These are phyloP conservation scores for Brotogeris chrysoptera DNA, from an alignment of 2,797 vertebrate species.

Conservation along the genomic window DNA sequence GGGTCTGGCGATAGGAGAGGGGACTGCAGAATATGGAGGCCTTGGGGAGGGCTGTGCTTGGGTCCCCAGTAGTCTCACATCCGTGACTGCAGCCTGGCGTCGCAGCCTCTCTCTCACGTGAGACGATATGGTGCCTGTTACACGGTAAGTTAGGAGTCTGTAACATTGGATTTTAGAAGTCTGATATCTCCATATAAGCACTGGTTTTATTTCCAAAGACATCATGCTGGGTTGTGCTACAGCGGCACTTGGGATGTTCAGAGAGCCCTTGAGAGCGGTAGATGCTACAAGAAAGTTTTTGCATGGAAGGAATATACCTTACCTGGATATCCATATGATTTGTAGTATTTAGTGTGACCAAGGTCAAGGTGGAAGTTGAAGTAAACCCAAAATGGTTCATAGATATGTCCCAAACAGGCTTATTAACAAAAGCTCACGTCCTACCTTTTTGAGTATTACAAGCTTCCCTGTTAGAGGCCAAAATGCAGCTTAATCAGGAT, in stretches of 20 bases:
- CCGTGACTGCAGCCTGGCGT: not conserved
- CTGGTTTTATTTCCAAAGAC: not conserved
- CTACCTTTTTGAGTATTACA: not conserved
- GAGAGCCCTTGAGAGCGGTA: not conserved
- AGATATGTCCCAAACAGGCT: not conserved
- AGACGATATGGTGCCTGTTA: fast-evolving
- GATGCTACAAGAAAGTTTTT: not conserved
- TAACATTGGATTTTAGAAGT: not conserved
- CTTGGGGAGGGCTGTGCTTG: not conserved
- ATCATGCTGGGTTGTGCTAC: not conserved
- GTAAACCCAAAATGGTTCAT: not conserved
- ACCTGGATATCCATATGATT: not conserved
- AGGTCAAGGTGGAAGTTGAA: not conserved
- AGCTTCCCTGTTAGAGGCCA: not conserved
- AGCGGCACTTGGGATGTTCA: not conserved
- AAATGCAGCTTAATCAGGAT: constrained; percentile 18
- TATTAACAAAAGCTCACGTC: not conserved
- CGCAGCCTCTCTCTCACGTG: not conserved
- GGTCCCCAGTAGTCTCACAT: fast-evolving
- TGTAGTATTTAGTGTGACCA: not conserved
- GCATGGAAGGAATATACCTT: not conserved
- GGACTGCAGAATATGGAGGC: not conserved
- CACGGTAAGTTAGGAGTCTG: not conserved
- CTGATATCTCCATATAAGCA: not conserved
- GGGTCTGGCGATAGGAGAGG: not conserved